Evolutionary conservation across 2,113 vertebrate genomes (phyloP).

Genomic region (Etheostoma cragini): DNA sequence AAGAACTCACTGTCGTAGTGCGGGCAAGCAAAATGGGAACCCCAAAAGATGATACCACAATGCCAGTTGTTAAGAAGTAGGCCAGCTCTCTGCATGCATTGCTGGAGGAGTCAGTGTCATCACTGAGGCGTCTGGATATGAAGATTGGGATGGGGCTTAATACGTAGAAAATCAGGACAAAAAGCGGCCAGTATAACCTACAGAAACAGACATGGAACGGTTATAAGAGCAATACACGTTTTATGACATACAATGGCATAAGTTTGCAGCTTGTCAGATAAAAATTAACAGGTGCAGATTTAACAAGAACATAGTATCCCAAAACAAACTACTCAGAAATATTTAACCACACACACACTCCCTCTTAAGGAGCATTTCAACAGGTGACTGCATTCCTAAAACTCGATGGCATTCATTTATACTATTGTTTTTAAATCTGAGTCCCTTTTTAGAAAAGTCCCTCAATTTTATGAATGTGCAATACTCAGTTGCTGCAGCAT

Average conservation of each 20-base stretch:
- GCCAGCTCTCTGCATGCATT: conserved; percentile 93
- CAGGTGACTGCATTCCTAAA: neutral
- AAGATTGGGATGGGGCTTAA: conserved; percentile 93
- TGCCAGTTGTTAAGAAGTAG: conserved; percentile 95
- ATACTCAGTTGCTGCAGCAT: neutral
- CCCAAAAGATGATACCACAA: conserved; percentile 94
- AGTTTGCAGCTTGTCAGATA: neutral
- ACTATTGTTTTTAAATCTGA: neutral
- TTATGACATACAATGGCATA: neutral
- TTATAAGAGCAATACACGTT: neutral
- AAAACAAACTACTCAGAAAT: neutral
- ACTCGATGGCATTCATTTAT: neutral
- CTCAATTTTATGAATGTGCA: neutral
- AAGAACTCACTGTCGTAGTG: conserved; percentile 84
- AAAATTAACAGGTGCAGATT: neutral
- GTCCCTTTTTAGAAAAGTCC: neutral
- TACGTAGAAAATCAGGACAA: conserved; percentile 93
- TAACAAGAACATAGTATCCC: neutral
- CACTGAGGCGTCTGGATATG: conserved; percentile 89
- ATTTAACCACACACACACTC: neutral
- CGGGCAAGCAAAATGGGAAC: conserved; percentile 92
- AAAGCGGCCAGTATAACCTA: conserved; percentile 95
- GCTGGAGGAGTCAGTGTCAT: conserved; percentile 90
- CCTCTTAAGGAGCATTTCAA: too few species aligned
- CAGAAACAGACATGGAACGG: neutral